phyloP scores from a whole-genome alignment of 2,888 invertebrate genomes.

The Oxycera nigricornis region DNA sequence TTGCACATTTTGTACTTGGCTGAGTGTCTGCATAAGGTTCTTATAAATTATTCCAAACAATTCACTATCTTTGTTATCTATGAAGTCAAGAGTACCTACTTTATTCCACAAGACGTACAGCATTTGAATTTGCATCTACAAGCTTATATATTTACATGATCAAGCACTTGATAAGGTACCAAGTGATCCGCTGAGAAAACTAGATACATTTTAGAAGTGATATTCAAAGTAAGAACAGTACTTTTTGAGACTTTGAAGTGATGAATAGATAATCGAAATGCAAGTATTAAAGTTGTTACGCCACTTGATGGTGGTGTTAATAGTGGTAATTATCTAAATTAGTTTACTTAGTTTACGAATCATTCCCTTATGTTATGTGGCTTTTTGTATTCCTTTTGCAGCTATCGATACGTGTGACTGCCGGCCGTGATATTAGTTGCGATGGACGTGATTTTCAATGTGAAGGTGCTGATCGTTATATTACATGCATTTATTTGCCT shows the following conservation, averaged over 20 bases:
- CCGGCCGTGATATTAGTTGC: slow-evolving; percentile 55
- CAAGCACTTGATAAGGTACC: slow-evolving; percentile 23
- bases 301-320: slow-evolving; percentile 17
- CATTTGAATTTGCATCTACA: slow-evolving; percentile 16
- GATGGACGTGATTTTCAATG: slow-evolving; percentile 64
- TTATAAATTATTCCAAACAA: slow-evolving; percentile 17
- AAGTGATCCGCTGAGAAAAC: slow-evolving; percentile 9
- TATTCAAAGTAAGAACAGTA: slow-evolving; percentile 9
- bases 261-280: slow-evolving; percentile 48
- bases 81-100: not conserved
- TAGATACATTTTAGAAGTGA: slow-evolving; percentile 10
- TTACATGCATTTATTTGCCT: slow-evolving; percentile 64
- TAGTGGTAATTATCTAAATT: slow-evolving; percentile 41
- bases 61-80: slow-evolving; percentile 27
- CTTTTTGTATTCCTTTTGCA: slow-evolving; percentile 25
- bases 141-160: not conserved
- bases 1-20: no score
- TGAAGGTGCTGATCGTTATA: slow-evolving; percentile 63
- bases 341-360: no score
- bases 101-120: not conserved
- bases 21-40: not conserved
- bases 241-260: slow-evolving; percentile 40
- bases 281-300: slow-evolving; percentile 38
- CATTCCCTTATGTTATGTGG: no score
- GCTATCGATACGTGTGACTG: slow-evolving; percentile 20